A percentile compares a stretch with the other conserved stretches of the same genome.
Evolutionary conservation across 2,888 invertebrate genomes (phyloP).

Genomic region (Diadromus collaris): DNA sequence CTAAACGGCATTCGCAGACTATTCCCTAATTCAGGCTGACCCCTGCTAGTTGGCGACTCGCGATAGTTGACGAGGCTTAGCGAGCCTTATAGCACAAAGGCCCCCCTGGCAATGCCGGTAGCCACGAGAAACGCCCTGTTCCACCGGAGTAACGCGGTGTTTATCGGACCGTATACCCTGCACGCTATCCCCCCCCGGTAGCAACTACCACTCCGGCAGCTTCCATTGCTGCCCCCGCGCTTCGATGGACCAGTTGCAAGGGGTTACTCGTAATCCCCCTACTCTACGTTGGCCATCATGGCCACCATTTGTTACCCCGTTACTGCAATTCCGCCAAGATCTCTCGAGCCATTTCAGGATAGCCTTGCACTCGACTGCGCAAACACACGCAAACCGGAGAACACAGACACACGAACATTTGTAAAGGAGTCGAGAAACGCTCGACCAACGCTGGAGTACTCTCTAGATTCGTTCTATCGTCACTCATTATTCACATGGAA

Average conservation of each 20-base stretch:
- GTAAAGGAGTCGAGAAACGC: constrained; percentile 48
- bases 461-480: constrained; percentile 31
- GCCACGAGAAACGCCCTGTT: constrained; percentile 72
- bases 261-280: constrained; percentile 73
- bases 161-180: constrained; percentile 77
- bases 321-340: constrained; percentile 64
- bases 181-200: constrained; percentile 68
- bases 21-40: constrained; percentile 70
- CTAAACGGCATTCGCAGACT: constrained; percentile 58
- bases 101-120: constrained; percentile 53
- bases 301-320: constrained; percentile 69
- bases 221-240: constrained; percentile 67
- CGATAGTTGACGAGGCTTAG: constrained; percentile 73
- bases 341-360: constrained; percentile 62
- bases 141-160: constrained; percentile 77
- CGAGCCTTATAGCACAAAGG: constrained; percentile 39
- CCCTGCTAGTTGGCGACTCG: constrained; percentile 52
- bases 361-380: constrained; percentile 53
- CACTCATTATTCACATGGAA: constrained; percentile 39
- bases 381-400: constrained; percentile 20
- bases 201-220: constrained; percentile 53
- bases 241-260: constrained; percentile 65
- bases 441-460: constrained; percentile 25
- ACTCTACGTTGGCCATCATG: constrained; percentile 70
- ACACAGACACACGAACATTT: constrained; percentile 31